A percentile compares a stretch with the other conserved stretches of the same genome.
These are phyloP conservation scores for Liodrosophila aerea DNA, from an alignment of 2,888 invertebrate genomes.

Conservation along the genomic window DNA sequence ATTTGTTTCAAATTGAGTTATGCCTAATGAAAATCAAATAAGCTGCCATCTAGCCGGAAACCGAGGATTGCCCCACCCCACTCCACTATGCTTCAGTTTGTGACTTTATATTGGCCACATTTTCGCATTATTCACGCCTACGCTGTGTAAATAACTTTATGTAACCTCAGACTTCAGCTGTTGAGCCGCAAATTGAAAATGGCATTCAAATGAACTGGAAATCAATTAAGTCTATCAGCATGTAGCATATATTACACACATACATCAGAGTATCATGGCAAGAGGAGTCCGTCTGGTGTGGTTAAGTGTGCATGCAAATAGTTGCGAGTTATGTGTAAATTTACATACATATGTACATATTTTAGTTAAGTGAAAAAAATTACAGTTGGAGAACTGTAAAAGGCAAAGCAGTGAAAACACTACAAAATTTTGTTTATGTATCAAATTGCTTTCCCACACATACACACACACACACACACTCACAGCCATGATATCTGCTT, in stretches of 20 bases:
- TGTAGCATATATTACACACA: conserved; percentile 22
- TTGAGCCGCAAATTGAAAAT: conserved; percentile 29
- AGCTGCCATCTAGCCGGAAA: conserved; percentile 75
- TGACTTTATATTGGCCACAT: conserved; percentile 35
- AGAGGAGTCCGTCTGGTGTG: conserved; percentile 11
- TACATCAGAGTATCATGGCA: conserved; percentile 11
- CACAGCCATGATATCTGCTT: conserved; percentile 36
- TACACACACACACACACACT: conserved; percentile 22
- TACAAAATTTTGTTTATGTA: conserved; percentile 55
- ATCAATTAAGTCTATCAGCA: conserved; percentile 51
- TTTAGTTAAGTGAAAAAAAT: conserved; percentile 27
- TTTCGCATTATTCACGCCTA: conserved; percentile 47
- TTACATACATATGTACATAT: conserved; percentile 40
- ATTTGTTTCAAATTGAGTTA: conserved; percentile 79
- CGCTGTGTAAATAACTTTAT: conserved; percentile 39
- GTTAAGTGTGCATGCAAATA: conserved; percentile 33
- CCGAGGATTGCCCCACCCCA: conserved; percentile 18
- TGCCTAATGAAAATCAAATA: conserved; percentile 80
- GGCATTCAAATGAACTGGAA: conserved; percentile 27
- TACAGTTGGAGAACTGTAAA: background rate
- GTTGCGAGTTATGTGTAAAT: conserved; percentile 33
- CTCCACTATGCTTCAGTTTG: conserved; percentile 1
- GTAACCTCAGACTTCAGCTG: conserved; percentile 20
- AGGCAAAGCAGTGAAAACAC: conserved; percentile 25
- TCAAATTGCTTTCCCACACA: conserved; percentile 55